Evolutionary conservation across 2,888 invertebrate genomes (phyloP), one percentile per base, ranked within the genome.

Genomic region (Timandra comae): DNA sequence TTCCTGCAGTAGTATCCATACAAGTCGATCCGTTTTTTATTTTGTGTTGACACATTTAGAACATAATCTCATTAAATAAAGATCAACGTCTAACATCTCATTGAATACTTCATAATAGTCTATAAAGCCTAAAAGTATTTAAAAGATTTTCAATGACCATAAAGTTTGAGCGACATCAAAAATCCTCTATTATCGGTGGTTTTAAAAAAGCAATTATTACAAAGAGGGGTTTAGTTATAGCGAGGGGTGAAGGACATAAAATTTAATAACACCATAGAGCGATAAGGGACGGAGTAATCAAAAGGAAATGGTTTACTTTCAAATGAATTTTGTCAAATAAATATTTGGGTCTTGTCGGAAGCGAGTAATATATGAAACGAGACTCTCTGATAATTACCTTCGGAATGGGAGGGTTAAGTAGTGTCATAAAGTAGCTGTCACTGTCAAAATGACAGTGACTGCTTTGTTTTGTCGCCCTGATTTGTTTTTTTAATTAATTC

Each of bases 181-280:
- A 24, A 11, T 24, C 7, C 8, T 48, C 57, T 47, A 47, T 56
- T 56, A 62, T 63, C 60, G 63, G 63, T 6, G 6, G 16, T 16
- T 62, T 52, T 49, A 60, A 59, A 55, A 58, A 47, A 35, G 52
- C 59, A 64, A 66, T 68, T 67, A 63, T 50, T 55, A 52, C 56
- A 64, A 67, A 57, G 57, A 59, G 52, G 43, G 44, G 46, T 47
- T 52, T 47, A 53, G 44, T 43, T 43, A 43, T 36, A 16, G 38
- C 34, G 41, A 39, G 49, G 48, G 41, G 46, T 43, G 26, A 48
- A 47, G 33, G 45, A 53, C 55, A 59, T 63, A 54, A 59, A 64
- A 64, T 66, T 60, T 56, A 58, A 63, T 64, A 61, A 63, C 51
- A 47, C 43, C 40, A 40, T 38, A 37, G 48, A 43, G 51, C 28